Percentiles rank a stretch among this genome's conserved stretches.
Conservation (phyloP, 2,797 vertebrate genomes). For the Epinephelus coioides region DNA sequence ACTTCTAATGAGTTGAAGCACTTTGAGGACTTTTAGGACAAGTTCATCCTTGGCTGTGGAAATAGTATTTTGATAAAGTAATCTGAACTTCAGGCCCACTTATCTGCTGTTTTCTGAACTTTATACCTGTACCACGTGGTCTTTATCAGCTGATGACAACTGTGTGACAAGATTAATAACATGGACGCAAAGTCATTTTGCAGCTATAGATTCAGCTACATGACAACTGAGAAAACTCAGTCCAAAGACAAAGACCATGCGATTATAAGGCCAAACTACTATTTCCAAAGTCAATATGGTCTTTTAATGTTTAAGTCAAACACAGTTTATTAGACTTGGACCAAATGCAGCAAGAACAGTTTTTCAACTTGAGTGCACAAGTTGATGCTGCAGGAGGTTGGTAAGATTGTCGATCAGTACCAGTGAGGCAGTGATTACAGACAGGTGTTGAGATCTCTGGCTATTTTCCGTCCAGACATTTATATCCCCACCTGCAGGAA, state of each 20-base stretch:
- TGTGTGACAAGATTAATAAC: too few species aligned
- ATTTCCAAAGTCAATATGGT: not conserved
- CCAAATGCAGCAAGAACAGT: not conserved
- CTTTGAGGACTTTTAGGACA: not conserved
- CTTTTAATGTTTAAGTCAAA: not conserved
- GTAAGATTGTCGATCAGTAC: not conserved
- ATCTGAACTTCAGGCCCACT: too few species aligned
- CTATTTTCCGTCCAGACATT: not conserved
- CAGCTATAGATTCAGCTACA: too few species aligned
- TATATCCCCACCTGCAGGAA: constrained; percentile 6
- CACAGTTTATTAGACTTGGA: not conserved
- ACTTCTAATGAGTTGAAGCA: not conserved
- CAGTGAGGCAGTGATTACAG: constrained; percentile 1
- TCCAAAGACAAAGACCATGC: too few species aligned
- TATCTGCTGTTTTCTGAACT: not conserved
- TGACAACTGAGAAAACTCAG: not conserved
- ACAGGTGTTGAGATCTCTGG: not conserved
- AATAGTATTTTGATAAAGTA: too few species aligned
- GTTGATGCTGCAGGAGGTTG: not conserved
- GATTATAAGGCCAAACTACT: too few species aligned
- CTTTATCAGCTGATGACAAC: too few species aligned
- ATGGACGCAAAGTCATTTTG: too few species aligned
- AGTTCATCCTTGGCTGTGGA: not conserved
- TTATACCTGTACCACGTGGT: too few species aligned
- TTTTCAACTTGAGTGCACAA: not conserved